These are phyloP conservation scores for Pegea sp. DNA, from an alignment of 23 tunicate species.

Conservation along the genomic window DNA sequence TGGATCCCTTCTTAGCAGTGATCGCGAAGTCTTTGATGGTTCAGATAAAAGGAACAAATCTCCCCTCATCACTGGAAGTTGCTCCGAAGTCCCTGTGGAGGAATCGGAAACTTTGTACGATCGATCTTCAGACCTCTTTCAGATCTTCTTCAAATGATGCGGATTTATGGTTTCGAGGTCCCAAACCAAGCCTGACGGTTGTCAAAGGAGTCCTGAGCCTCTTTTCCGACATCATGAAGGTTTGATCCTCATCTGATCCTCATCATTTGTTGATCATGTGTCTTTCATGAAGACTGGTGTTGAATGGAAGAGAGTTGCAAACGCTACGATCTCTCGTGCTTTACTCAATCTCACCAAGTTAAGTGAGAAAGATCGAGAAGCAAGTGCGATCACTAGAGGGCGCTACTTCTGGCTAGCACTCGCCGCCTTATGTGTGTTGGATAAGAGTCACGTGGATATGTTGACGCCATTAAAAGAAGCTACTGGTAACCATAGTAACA, in stretches of 20 bases:
- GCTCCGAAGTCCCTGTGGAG: no score
- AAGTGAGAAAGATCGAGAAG: conserved; percentile 18
- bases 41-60: conserved; percentile 14
- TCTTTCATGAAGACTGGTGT: no score
- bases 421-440: conserved; percentile 43
- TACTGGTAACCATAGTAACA: no score
- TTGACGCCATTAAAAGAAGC: conserved; percentile 24
- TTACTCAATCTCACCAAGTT: conserved; percentile 18
- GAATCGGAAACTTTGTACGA: no score
- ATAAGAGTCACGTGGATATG: conserved; percentile 44
- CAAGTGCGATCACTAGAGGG: conserved; percentile 6
- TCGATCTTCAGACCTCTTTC: no score
- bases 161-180: no score
- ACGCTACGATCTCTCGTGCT: no score
- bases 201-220: neutral
- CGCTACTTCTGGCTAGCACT: conserved; percentile 34
- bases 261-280: no score
- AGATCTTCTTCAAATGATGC: no score
- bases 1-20: conserved; percentile 36
- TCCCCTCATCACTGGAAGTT: neutral
- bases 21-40: conserved; percentile 30
- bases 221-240: no score
- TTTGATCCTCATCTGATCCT: no score
- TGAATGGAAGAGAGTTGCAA: conserved; percentile 25
- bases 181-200: neutral